Conservation (phyloP, 1,140 invertebrate genomes). For the Eueides isabella region DNA sequence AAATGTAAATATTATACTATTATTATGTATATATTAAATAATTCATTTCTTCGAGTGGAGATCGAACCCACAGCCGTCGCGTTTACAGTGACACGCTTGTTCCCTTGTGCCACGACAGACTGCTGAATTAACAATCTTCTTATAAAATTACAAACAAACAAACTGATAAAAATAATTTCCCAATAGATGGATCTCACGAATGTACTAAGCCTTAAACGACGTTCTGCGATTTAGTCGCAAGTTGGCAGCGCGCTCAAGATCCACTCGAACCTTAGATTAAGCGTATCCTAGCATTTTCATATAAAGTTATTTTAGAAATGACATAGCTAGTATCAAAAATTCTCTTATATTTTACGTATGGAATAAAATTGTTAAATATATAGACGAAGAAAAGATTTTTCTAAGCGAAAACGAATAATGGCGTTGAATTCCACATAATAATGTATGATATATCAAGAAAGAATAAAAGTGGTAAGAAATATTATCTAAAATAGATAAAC, state of each 20-base stretch:
- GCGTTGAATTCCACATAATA: not conserved
- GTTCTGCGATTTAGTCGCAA: slow-evolving; percentile 32
- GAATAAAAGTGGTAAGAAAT: not conserved
- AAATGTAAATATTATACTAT: too few relatives aligned
- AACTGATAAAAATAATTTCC: too few relatives aligned
- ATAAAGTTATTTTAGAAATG: slow-evolving; percentile 13
- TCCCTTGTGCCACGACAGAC: too few relatives aligned
- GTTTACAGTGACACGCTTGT: too few relatives aligned
- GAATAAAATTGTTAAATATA: not conserved
- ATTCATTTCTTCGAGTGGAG: too few relatives aligned
- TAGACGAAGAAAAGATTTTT: not conserved
- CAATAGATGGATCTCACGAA: not conserved
- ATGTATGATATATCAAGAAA: too few relatives aligned
- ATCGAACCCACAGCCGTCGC: too few relatives aligned
- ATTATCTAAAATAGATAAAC: not conserved
- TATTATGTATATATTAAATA: too few relatives aligned
- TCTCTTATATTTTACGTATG: not conserved
- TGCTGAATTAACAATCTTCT: too few relatives aligned
- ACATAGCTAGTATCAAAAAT: not conserved
- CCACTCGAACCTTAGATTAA: slow-evolving; percentile 34
- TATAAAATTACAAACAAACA: too few relatives aligned
- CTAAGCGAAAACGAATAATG: not conserved
- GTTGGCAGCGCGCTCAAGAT: slow-evolving; percentile 35
- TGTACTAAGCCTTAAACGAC: slow-evolving; percentile 16
- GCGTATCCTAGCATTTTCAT: slow-evolving; percentile 30